These are phyloP conservation scores for Apus apus DNA, from an alignment of 2,113 vertebrate species.

Conservation along the genomic window DNA sequence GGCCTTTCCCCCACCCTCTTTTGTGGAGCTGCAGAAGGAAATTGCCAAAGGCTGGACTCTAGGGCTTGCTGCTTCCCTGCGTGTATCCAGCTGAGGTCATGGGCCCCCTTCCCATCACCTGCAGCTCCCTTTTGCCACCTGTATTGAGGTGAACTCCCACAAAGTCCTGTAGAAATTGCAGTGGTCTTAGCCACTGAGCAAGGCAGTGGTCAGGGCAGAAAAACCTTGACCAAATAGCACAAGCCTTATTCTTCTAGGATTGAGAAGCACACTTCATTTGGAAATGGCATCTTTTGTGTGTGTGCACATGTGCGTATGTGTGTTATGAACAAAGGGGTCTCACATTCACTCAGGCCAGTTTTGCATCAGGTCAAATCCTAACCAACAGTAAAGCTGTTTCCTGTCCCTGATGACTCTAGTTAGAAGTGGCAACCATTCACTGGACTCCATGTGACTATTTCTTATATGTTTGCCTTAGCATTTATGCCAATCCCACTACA, in stretches of 20 bases:
- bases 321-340: neutral
- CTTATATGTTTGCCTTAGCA: neutral
- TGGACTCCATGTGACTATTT: neutral
- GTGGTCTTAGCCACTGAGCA: neutral
- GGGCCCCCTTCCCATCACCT: neutral
- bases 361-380: neutral
- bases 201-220: neutral
- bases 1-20: neutral
- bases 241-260: neutral
- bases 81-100: neutral
- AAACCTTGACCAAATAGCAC: neutral
- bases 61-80: neutral
- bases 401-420: neutral
- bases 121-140: fast-evolving
- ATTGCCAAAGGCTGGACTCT: neutral
- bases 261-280: neutral
- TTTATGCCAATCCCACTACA: neutral
- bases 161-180: neutral
- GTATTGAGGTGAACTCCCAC: too few relatives aligned
- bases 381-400: neutral
- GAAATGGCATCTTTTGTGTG: neutral
- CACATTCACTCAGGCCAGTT: neutral
- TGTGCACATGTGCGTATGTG: too few relatives aligned
- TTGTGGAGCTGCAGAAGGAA: fast-evolving
- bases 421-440: neutral